Evolutionary conservation across 2,888 invertebrate species (phyloP), one percentile per base, ranked within the genome.

Genomic region (Lepidochitona cinerea): DNA sequence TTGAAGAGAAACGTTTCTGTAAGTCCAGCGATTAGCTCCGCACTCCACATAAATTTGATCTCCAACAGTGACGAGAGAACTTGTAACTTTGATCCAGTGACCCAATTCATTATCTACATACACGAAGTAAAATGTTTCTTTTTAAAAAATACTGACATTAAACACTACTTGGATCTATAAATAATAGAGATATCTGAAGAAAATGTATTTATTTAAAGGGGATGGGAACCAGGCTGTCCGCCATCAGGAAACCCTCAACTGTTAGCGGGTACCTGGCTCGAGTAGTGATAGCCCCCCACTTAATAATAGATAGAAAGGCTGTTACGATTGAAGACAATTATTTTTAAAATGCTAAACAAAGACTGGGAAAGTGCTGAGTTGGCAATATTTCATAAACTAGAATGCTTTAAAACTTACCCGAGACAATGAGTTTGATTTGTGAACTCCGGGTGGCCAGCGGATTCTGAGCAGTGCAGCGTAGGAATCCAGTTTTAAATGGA

Each of bases 361-460:
- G 9, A 9, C 9, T 41, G 18, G 41, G 18, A 41, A 41, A 41
- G 41, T 41, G 9, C 41, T n/a, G n/a, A n/a, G n/a, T n/a, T n/a
- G n/a, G n/a, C n/a, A n/a, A n/a, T n/a, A n/a, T n/a, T n/a, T n/a
- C n/a, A n/a, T n/a, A n/a, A n/a, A n/a, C 41, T 59, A 14, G 7
- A 14, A 7, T 66, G 14, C 2, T 66, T 18, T 23, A 2, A 12
- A 4, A 26, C 37, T 82, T 77, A 87, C 88, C 84, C 67, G 96
- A 95, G 0, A 97, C 96, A 77, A 95, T 94, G 53, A 97, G 92
- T 70, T 95, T 95, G 70, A 97, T 93, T 81, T 94, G 94, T 71
- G 95, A 93, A 37, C 93, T 93, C 3, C 94, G 94, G n/a, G 94
- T 93, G 64, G 97, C 97, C 18, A 65, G 37, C 7, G 23, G 29